Percentiles rank a stretch among this genome's conserved stretches.
Conservation (phyloP, 2,888 invertebrate genomes). For the Rhagophthalmus giganteus region DNA sequence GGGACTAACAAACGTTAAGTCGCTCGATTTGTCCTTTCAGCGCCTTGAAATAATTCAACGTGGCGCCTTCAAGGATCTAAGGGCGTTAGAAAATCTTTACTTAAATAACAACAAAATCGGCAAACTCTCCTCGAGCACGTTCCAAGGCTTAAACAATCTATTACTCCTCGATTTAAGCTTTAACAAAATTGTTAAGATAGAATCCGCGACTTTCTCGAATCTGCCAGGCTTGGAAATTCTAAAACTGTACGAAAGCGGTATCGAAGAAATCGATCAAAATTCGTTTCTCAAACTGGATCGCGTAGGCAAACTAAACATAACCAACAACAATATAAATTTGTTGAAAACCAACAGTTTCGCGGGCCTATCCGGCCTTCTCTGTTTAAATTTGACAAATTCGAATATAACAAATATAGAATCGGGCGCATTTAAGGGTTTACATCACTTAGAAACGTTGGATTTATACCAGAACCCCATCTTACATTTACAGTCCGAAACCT, state of each 20-base stretch:
- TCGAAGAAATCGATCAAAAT: not conserved
- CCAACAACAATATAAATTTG: not conserved
- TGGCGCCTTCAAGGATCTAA: not conserved
- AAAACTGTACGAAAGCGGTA: not conserved
- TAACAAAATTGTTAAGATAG: not conserved
- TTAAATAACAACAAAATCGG: not conserved
- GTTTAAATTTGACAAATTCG: not conserved
- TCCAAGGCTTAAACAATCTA: not conserved
- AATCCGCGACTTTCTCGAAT: not conserved
- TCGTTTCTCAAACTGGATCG: not conserved
- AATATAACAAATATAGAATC: not conserved
- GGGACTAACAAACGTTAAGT: not conserved
- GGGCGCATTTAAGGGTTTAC: not conserved
- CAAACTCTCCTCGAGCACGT: not conserved
- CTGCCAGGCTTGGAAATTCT: not conserved
- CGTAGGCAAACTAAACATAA: not conserved
- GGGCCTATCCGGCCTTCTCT: not conserved
- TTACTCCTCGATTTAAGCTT: not conserved
- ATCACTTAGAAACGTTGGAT: not conserved
- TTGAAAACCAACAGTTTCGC: not conserved
- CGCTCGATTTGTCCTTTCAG: not conserved
- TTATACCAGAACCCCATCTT: not conserved
- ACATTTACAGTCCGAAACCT: not conserved
- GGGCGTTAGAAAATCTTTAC: not conserved
- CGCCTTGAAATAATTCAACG: not conserved